These are phyloP conservation scores for Ciconia maguari DNA, from an alignment of 2,113 vertebrate species.

Conservation along the genomic window DNA sequence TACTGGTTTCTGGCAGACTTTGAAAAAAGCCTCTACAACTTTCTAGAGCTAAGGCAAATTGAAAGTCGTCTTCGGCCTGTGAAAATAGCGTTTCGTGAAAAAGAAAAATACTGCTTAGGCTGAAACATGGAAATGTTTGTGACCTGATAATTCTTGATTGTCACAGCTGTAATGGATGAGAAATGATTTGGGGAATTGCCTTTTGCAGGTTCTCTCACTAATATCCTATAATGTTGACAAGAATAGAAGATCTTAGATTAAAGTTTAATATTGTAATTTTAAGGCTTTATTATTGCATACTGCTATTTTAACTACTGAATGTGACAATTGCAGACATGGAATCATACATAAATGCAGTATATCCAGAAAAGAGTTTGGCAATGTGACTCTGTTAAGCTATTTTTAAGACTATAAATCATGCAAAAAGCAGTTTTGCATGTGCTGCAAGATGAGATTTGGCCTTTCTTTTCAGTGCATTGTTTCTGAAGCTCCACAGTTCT, in stretches of 20 bases:
- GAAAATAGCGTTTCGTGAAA: neutral
- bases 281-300: neutral
- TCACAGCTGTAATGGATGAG: neutral
- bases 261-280: neutral
- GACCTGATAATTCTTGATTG: neutral
- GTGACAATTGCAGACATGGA: neutral
- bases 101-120: neutral
- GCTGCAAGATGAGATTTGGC: neutral
- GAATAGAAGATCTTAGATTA: neutral
- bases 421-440: neutral
- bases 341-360: neutral
- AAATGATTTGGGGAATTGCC: neutral
- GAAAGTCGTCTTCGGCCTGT: neutral
- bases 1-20: neutral
- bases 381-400: neutral
- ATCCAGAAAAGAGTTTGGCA: neutral
- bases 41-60: neutral
- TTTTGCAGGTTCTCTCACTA: neutral
- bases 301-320: accelerated
- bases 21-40: neutral
- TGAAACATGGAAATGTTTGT: neutral
- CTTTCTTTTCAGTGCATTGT: neutral
- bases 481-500: neutral
- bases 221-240: neutral
- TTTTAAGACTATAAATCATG: neutral